Base-by-base conservation (phyloP, 2,113 vertebrate genomes). In the Lagopus leucura region DNA sequence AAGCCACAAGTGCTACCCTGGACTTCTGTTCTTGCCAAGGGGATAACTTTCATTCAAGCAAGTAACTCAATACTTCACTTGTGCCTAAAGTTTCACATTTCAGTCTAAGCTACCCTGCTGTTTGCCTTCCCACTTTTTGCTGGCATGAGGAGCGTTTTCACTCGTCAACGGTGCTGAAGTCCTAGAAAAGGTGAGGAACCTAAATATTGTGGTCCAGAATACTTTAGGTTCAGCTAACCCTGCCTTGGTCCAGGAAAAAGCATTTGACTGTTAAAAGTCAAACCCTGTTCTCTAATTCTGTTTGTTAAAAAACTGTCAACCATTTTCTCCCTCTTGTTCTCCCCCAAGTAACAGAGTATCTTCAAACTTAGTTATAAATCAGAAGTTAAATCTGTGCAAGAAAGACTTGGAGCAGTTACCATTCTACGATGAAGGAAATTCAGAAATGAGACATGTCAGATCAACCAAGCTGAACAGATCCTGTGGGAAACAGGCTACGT, bases 351-450 rank as follows among this genome's bases (percentile, higher is more conserved):
- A 61, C 6, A 61, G 24, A 55, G 0, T 50, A 60, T 50, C 60
- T 77, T 92, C 55, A 80, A 88, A 61, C 22, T 13, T 42, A 48
- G 11, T 70, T 80, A 70, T 22, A 70, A 93, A 94, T 66, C 57
- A 42, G 79, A 80, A 32, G 81, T 84, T 61, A 84, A 69, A 10
- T 18, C 2, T 73, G 20, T 60, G 22, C 54, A 73, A 73, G 30
- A 50, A 57, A 34, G 28, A 57, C 11, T 43, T 67, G 17, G 40
- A 92, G 24, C 4, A n/a, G 32, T 8, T 12, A 5, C 50, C 45
- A 88, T 75, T 86, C 82, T 52, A 69, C 38, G 34, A 88, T 66
- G 60, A 65, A 86, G 30, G 21, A 75, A 90, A 92, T 76, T 82
- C 82, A 92, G 15, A 87, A 72, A 61, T 69, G 40, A 95, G 85